Percentiles rank a stretch among this genome's conserved stretches.
These are phyloP conservation scores for Protula sp. DNA, from an alignment of 2,888 invertebrate species.

Conservation along the genomic window DNA sequence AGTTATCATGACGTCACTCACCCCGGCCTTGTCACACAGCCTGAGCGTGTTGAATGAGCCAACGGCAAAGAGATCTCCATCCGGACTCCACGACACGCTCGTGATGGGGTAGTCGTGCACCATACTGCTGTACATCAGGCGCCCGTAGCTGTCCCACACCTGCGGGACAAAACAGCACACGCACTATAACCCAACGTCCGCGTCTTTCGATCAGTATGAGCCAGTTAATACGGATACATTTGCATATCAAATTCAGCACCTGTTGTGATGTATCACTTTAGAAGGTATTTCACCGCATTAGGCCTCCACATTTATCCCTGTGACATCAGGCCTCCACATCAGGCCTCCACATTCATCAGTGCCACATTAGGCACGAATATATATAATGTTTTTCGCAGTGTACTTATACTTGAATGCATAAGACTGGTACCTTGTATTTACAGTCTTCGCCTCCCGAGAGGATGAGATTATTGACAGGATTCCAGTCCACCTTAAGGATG, in stretches of 20 bases:
- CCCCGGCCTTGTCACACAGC: conserved; percentile 88
- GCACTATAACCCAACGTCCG: no score
- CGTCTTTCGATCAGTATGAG: no score
- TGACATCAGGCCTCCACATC: no score
- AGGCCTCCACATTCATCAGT: no score
- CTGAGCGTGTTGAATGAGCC: conserved; percentile 89
- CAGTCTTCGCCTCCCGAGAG: conserved; percentile 71
- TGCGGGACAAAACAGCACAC: conserved; percentile 22
- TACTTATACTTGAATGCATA: neutral
- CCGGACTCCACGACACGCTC: conserved; percentile 82
- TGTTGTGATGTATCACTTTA: no score
- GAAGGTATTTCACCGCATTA: no score
- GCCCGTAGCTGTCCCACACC: conserved; percentile 89
- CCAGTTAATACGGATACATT: no score
- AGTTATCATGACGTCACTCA: no score
- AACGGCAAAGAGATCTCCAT: conserved; percentile 84
- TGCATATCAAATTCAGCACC: no score
- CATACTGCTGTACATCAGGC: conserved; percentile 75
- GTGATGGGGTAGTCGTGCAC: conserved; percentile 88
- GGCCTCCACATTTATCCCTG: no score
- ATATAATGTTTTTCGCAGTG: no score
- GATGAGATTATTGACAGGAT: conserved; percentile 59
- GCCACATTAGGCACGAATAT: no score
- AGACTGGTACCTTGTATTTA: conserved; percentile 65
- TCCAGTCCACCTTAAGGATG: conserved; percentile 68